These are phyloP conservation scores for Pangasius krempfi DNA, from an alignment of 2,797 vertebrate species.

Conservation along the genomic window DNA sequence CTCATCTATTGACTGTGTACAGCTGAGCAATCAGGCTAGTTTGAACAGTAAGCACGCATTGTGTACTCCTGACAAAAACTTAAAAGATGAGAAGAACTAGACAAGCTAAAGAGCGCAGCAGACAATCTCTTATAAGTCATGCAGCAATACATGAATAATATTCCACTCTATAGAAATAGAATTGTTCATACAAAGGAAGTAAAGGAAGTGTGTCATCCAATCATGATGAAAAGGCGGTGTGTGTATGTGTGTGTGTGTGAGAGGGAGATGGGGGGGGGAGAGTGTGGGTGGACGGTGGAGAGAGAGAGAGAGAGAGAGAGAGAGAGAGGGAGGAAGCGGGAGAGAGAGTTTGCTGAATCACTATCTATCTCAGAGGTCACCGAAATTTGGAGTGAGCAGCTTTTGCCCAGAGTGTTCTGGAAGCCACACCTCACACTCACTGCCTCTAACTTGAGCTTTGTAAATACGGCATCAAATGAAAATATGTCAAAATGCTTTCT, in stretches of 20 bases:
- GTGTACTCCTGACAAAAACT: slow-evolving; percentile 50
- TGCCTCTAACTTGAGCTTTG: slow-evolving; percentile 20
- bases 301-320: not conserved
- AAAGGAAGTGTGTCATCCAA: not conserved
- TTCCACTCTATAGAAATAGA: slow-evolving; percentile 13
- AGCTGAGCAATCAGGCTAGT: slow-evolving; percentile 66
- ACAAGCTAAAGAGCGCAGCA: slow-evolving; percentile 43
- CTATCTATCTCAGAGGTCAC: slow-evolving; percentile 24
- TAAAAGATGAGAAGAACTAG: slow-evolving; percentile 55
- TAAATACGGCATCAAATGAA: slow-evolving; percentile 39
- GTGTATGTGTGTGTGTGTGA: not conserved
- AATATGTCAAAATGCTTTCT: slow-evolving; percentile 36
- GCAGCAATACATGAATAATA: slow-evolving; percentile 35
- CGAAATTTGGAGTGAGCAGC: slow-evolving; percentile 28
- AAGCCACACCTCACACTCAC: not conserved
- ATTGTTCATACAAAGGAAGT: slow-evolving; percentile 34
- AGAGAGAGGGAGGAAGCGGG: not conserved
- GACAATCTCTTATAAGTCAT: slow-evolving; percentile 12
- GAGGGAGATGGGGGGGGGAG: not conserved
- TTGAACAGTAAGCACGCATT: slow-evolving; percentile 55
- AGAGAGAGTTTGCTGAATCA: not conserved
- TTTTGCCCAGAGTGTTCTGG: slow-evolving; percentile 31
- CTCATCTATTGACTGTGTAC: slow-evolving; percentile 50
- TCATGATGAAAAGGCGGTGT: slow-evolving; percentile 4
- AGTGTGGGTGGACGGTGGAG: no score